Conservation (phyloP, 2,113 vertebrate genomes). For the Cairina moschata region DNA sequence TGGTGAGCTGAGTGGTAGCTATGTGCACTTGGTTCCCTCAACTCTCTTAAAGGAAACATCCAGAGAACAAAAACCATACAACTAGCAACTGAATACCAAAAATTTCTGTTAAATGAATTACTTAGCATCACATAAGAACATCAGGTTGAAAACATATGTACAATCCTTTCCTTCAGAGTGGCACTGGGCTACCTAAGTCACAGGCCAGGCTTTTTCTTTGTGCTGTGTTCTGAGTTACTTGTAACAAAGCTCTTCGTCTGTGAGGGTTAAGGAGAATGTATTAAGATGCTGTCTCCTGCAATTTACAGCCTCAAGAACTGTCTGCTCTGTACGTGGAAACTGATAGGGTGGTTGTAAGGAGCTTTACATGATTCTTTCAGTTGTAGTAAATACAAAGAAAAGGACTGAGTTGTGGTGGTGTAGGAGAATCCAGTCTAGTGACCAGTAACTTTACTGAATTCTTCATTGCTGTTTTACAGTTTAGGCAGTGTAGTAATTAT, state of each 20-base stretch:
- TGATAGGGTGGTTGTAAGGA: not conserved
- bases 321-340: not conserved
- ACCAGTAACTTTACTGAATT: not conserved
- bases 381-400: not conserved
- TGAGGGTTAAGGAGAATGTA: not conserved
- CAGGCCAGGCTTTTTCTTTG: not conserved
- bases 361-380: not conserved
- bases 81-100: not conserved
- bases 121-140: not conserved
- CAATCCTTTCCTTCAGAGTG: not conserved
- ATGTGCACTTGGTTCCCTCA: not conserved
- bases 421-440: not conserved
- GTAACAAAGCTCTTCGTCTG: not conserved
- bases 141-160: not conserved
- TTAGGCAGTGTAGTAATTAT: not conserved
- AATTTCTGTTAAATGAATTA: not conserved
- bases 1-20: not conserved
- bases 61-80: not conserved
- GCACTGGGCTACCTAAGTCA: not conserved
- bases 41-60: not conserved
- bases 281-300: not conserved
- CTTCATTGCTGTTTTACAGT: not conserved
- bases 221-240: not conserved
- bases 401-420: rapidly evolving
- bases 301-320: not conserved